Evolutionary conservation across 2,888 invertebrate genomes (phyloP), one percentile per base, ranked within the genome.

Genomic region (Chamaedrilus cognettii): DNA sequence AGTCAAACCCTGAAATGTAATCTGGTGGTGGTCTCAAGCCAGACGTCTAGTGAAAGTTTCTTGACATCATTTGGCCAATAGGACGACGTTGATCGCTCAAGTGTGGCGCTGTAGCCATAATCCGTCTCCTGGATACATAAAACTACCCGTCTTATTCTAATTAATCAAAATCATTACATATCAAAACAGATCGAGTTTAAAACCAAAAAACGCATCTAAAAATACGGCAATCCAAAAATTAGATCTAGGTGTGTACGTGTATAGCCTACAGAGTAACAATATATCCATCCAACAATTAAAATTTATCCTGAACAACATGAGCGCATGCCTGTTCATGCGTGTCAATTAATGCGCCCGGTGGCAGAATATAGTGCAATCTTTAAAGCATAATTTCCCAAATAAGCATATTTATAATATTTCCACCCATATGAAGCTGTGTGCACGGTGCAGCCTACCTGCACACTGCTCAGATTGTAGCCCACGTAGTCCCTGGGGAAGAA

Each of bases 1-100:
- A n/a, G n/a, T n/a, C n/a, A n/a, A n/a, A n/a, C 74, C 71, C 74
- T 74, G 61, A 74, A 67, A 33, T 70, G 75, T 23, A 75, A 28
- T 52, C 75, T 50, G 3, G 58, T 64, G 11, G 61, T 19, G 1
- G 71, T 72, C 35, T 75, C 75, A 26, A 69, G 59, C 60, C 60
- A 67, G 5, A 75, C 67, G 42, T 74, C 72, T 34, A 75, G 51
- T 4, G 62, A 33, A 23, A 76, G 59, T 7, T 55, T 57, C 30
- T 28, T 58, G 19, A 74, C 42, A 50, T 76, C 74, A 23, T 60
- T 50, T 1, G 76, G 76, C 76, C 76, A 75, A 4, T 34, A 42
- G 28, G 72, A 61, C 2, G 33, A 15, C 1, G 60, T 32, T 1
- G 51, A n/a, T 42, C 70, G 51, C 4, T 33, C 51, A 28, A 75